phyloP scores from a whole-genome alignment of 2,113 vertebrate species.

The Oreochromis aureus region DNA sequence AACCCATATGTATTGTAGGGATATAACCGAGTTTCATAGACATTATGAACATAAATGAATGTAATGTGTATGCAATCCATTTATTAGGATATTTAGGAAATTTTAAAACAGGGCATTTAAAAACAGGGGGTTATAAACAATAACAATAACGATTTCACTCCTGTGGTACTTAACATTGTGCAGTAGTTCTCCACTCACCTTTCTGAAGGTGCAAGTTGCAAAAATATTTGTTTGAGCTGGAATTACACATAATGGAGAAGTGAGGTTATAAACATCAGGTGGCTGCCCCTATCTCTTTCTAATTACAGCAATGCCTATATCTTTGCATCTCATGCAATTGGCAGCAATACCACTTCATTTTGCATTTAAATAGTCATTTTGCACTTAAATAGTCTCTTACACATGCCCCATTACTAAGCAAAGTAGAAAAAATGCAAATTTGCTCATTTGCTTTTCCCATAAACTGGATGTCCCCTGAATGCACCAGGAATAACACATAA shows the following conservation, averaged over 20 bases:
- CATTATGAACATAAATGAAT: neutral
- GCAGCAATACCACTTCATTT: neutral
- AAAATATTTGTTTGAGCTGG: constrained; percentile 80
- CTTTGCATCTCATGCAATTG: too few relatives aligned
- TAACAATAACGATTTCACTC: neutral
- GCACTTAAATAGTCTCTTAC: neutral
- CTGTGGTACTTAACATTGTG: neutral
- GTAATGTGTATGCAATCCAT: neutral
- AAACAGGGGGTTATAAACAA: neutral
- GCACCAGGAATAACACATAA: constrained; percentile 14
- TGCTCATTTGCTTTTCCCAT: constrained; percentile 12
- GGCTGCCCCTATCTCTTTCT: constrained; percentile 34
- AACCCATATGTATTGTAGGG: neutral
- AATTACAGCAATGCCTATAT: too few relatives aligned
- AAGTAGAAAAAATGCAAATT: constrained; percentile 24
- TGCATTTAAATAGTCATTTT: neutral
- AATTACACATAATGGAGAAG: too few relatives aligned
- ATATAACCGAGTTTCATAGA: neutral
- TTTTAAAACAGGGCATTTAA: neutral
- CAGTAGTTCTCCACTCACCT: neutral
- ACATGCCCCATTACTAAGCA: constrained; percentile 10
- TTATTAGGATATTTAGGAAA: neutral
- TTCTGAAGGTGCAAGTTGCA: constrained; percentile 72
- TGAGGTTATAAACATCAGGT: too few relatives aligned
- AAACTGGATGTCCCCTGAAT: constrained; percentile 8